Conservation (phyloP, 2,888 invertebrate species). For the Capitulum mitella region DNA sequence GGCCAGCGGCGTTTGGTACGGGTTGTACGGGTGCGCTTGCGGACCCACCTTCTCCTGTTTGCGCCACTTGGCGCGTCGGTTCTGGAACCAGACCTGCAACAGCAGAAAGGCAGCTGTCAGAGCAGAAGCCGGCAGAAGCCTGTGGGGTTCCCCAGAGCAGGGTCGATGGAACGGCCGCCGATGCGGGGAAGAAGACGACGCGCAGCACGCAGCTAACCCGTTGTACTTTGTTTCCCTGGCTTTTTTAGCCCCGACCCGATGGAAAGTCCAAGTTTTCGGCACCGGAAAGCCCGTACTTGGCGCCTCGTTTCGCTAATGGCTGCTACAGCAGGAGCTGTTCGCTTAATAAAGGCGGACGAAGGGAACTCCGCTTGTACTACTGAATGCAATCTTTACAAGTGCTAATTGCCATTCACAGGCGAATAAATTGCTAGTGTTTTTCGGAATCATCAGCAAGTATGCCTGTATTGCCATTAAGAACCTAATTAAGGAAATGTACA, state of each 20-base stretch:
- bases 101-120: no score
- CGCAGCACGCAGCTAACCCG: no score
- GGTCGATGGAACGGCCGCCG: no score
- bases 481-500: slow-evolving; percentile 7
- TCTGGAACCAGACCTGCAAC: slow-evolving; percentile 37
- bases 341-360: background rate
- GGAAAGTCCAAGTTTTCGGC: no score
- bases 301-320: slow-evolving; percentile 3
- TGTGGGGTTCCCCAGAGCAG: no score
- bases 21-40: slow-evolving; percentile 34
- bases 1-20: slow-evolving; percentile 30
- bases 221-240: no score
- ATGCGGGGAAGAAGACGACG: no score
- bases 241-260: no score
- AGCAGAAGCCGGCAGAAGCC: no score
- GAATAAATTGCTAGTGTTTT: background rate
- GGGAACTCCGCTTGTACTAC: background rate
- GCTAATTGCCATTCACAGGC: background rate
- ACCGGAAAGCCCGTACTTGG: no score
- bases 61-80: slow-evolving; percentile 37
- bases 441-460: background rate
- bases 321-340: background rate
- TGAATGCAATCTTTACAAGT: background rate
- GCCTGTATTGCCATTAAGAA: background rate
- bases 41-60: slow-evolving; percentile 38